phyloP scores from a whole-genome alignment of 64 coral and sea anemone species.

The Stichodactyla mertensii region DNA sequence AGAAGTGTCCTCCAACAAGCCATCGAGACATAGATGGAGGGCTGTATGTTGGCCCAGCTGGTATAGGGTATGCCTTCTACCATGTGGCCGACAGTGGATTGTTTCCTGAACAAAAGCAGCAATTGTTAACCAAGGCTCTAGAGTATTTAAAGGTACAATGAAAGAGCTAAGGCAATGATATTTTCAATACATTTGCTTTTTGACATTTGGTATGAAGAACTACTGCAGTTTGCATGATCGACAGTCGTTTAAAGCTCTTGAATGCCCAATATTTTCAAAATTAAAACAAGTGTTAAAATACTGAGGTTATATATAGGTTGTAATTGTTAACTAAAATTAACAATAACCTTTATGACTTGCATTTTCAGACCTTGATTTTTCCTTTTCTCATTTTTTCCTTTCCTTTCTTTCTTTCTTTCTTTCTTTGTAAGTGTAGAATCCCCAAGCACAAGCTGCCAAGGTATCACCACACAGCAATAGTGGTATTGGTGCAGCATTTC shows the following conservation, averaged over 20 bases:
- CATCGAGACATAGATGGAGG: constrained; percentile 60
- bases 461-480: constrained; percentile 5
- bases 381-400: too few species aligned
- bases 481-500: constrained; percentile 85
- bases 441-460: background rate
- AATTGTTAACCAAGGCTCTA: constrained; percentile 61
- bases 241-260: too few species aligned
- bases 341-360: too few species aligned
- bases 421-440: background rate
- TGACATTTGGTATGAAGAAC: too few species aligned
- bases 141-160: constrained; percentile 68
- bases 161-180: background rate
- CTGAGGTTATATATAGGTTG: too few species aligned
- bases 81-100: constrained; percentile 42
- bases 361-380: too few species aligned
- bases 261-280: too few species aligned
- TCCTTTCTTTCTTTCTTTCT: background rate
- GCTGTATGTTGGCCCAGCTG: constrained; percentile 75
- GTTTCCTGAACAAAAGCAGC: constrained; percentile 44
- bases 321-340: too few species aligned
- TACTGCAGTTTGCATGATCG: too few species aligned
- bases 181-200: too few species aligned
- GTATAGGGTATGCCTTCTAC: constrained; percentile 67
- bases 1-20: constrained; percentile 35
- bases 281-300: too few species aligned